These are phyloP conservation scores for Cerceris ruficornis DNA, from an alignment of 2,888 invertebrate genomes.

Conservation along the genomic window DNA sequence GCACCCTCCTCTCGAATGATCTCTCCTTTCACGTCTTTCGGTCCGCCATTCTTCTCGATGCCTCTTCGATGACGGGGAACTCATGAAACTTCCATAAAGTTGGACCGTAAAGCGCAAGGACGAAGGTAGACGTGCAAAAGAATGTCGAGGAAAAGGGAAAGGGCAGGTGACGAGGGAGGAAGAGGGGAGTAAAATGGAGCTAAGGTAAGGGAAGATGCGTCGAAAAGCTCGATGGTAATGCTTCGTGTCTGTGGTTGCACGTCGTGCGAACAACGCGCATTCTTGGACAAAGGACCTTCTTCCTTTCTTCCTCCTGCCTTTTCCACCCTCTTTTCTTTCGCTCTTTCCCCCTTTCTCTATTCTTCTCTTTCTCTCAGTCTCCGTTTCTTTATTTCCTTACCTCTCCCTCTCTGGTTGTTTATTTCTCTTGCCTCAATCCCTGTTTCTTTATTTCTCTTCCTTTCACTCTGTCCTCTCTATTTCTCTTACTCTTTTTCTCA, in stretches of 20 bases:
- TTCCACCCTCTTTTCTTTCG: background rate
- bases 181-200: background rate
- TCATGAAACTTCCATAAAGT: slow-evolving; percentile 36
- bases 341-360: background rate
- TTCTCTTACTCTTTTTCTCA: too few relatives aligned
- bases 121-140: background rate
- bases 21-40: background rate
- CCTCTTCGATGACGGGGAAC: slow-evolving; percentile 28
- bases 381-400: background rate
- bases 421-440: background rate
- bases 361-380: background rate
- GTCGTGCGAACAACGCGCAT: slow-evolving; percentile 28
- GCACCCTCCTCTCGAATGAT: slow-evolving; percentile 1
- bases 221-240: slow-evolving; percentile 36
- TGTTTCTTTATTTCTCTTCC: too few relatives aligned
- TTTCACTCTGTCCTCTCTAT: too few relatives aligned
- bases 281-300: slow-evolving; percentile 43
- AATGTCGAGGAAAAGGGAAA: background rate
- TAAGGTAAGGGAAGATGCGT: slow-evolving; percentile 24
- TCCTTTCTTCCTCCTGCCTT: background rate
- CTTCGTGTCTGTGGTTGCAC: slow-evolving; percentile 28
- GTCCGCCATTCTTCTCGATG: slow-evolving; percentile 9
- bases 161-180: background rate
- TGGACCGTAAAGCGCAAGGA: slow-evolving; percentile 23
- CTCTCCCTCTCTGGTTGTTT: background rate